phyloP scores from a whole-genome alignment of 2,888 invertebrate species.

The Rhimphoctona megacephalus region DNA sequence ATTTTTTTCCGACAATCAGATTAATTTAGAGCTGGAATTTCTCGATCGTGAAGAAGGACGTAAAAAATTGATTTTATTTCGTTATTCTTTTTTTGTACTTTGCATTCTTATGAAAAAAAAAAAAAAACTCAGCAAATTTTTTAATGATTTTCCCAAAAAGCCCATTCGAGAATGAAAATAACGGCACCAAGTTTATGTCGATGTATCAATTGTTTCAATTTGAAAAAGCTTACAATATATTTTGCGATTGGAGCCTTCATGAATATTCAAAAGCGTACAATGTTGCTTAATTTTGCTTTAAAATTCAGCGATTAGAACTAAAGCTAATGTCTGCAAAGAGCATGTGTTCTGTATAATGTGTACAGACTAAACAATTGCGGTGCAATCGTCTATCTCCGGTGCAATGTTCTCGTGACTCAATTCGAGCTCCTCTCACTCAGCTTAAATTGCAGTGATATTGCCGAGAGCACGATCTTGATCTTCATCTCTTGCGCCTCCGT shows the following conservation, averaged over 20 bases:
- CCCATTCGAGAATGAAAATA: no score
- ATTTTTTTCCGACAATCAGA: background rate
- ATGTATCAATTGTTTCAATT: background rate
- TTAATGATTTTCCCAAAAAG: no score
- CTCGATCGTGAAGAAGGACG: background rate
- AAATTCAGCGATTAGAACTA: background rate
- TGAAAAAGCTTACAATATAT: background rate
- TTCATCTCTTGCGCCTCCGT: conserved; percentile 61
- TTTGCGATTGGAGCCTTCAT: background rate
- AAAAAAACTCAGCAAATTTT: no score
- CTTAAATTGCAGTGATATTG: conserved; percentile 63
- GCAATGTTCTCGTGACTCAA: conserved; percentile 63
- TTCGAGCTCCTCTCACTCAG: conserved; percentile 36
- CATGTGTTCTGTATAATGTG: background rate
- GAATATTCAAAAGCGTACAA: background rate
- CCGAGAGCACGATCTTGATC: conserved; percentile 66
- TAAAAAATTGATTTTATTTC: background rate
- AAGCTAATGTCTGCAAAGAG: background rate
- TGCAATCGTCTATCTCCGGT: conserved; percentile 67
- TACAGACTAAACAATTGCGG: conserved; percentile 33
- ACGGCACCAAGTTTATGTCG: no score
- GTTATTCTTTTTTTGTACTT: background rate
- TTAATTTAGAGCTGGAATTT: background rate
- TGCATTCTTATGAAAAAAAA: no score
- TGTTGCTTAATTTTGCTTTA: background rate